Evolutionary conservation across 2,113 vertebrate species (phyloP), one percentile per base, ranked within the genome.

Genomic region (Engraulis encrasicolus): DNA sequence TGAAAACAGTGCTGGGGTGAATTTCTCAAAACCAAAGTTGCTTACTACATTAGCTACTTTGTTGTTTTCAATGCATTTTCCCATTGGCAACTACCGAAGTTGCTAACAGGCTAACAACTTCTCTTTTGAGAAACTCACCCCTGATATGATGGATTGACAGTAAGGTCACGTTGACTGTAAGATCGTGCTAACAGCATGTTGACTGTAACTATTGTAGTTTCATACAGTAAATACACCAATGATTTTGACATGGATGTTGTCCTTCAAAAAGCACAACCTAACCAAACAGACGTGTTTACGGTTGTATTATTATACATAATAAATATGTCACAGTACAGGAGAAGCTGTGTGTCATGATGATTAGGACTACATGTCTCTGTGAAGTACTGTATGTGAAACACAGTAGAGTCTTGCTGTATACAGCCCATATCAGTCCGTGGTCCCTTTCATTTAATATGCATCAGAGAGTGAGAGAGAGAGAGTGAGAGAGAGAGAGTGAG

Each of bases 311-410:
- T 34, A 31, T 71, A 74, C 12, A 74, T 31, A 74, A 74, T 74
- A 74, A 74, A 74, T 74, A 74, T 74, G 66, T 74, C 66, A 74
- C 66, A 74, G 31, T 74, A 74, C 66, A 74, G 17, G n/a, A n/a
- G n/a, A n/a, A n/a, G 66, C 66, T 74, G 27, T 74, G 31, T 74
- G n/a, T 36, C 27, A 31, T 36, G 0, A 15, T 74, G 66, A 74
- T n/a, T 31, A 74, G 66, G 27, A 74, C 66, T 74, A 14, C 31
- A 34, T 34, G 31, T 74, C 11, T n/a, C 58, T 15, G 31, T 74
- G 27, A 34, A 31, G 17, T 27, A 74, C 31, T n/a, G n/a, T n/a
- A n/a, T n/a, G 31, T 12, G 34, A 36, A n/a, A 74, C 15, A 74
- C 66, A 31, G 2, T 14, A 27, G 3, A 23, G 9, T 45, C 66